Evolutionary conservation across 1,140 invertebrate genomes (phyloP).

Genomic region (Episyrphus balteatus): DNA sequence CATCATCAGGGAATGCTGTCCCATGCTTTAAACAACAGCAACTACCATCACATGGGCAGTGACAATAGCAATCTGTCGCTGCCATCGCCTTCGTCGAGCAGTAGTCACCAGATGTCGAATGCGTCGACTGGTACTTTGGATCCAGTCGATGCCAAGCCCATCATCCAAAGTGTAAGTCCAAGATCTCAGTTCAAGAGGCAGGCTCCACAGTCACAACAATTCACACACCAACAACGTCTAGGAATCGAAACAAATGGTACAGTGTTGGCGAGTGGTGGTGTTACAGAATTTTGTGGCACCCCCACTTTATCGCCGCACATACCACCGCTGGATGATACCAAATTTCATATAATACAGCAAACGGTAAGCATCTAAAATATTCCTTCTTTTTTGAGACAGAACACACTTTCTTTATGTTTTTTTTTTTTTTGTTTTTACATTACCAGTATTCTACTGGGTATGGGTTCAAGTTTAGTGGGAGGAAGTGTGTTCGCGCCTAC

Average conservation of each 20-base stretch:
- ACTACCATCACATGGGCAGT: slow-evolving; percentile 50
- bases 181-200: background rate
- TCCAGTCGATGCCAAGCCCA: slow-evolving; percentile 37
- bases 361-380: slow-evolving; percentile 53
- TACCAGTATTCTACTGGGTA: background rate
- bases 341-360: slow-evolving; percentile 70
- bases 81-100: slow-evolving; percentile 52
- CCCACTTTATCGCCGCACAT: slow-evolving; percentile 30
- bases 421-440: background rate
- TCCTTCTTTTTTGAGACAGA: background rate
- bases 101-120: slow-evolving; percentile 22
- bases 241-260: too few species aligned
- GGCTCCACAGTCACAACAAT: background rate
- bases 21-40: background rate
- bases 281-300: slow-evolving; percentile 18
- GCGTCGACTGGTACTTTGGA: slow-evolving; percentile 22
- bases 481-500: too few species aligned
- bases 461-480: background rate
- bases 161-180: slow-evolving; percentile 36
- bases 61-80: slow-evolving; percentile 63
- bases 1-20: background rate
- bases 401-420: background rate
- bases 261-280: slow-evolving; percentile 11
- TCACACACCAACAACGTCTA: background rate
- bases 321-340: slow-evolving; percentile 46